A percentile compares a stretch with the other conserved stretches of the same genome.
phyloP scores from a whole-genome alignment of 2,888 invertebrate species.

The Tetragnatha montana region DNA sequence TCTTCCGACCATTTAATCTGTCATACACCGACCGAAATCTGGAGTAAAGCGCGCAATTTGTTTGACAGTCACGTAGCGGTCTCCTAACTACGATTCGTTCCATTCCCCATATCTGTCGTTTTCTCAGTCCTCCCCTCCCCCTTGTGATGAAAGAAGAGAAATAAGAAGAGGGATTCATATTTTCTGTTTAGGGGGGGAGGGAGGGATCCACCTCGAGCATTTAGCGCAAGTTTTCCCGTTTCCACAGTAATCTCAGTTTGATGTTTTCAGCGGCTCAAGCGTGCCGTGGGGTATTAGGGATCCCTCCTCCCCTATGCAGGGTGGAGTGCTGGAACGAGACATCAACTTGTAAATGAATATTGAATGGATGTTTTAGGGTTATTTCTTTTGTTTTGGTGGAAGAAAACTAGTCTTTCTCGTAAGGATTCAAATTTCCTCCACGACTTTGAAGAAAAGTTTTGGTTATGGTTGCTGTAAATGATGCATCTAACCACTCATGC shows the following conservation, averaged over 20 bases:
- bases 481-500: too few relatives aligned
- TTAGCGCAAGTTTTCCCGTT: slow-evolving; percentile 32
- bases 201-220: slow-evolving; percentile 21
- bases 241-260: slow-evolving; percentile 50
- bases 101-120: slow-evolving; percentile 23
- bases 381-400: not conserved
- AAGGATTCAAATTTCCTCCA: not conserved
- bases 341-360: not conserved
- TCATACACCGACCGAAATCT: slow-evolving; percentile 26
- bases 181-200: not conserved
- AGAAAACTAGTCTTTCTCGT: not conserved
- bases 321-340: not conserved
- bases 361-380: not conserved
- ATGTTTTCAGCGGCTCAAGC: slow-evolving; percentile 10
- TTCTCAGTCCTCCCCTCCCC: slow-evolving; percentile 20
- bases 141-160: slow-evolving; percentile 54
- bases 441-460: not conserved
- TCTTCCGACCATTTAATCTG: slow-evolving; percentile 59
- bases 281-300: not conserved
- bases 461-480: not conserved
- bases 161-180: slow-evolving; percentile 52
- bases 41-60: slow-evolving; percentile 57
- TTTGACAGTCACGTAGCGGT: slow-evolving; percentile 50
- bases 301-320: not conserved
- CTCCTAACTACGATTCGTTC: not conserved